Conservation (phyloP, 1,140 invertebrate genomes). For the Potamilus streckersoni region DNA sequence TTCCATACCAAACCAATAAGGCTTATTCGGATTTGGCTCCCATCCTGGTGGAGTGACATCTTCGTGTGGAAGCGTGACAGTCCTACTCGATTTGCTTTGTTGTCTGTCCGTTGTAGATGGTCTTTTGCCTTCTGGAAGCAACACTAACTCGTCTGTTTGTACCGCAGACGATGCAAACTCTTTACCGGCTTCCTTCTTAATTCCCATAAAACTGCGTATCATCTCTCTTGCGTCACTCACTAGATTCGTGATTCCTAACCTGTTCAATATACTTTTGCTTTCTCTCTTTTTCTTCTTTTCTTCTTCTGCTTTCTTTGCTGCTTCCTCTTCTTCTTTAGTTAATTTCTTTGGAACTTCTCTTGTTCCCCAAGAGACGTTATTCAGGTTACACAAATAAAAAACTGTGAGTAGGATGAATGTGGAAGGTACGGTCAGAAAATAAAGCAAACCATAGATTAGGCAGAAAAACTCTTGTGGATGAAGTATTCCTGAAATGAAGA, state of each 20-base stretch:
- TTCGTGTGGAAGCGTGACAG: constrained; percentile 4
- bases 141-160: constrained; percentile 27
- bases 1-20: constrained; percentile 51
- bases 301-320: constrained; percentile 37
- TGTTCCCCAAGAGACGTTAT: constrained; percentile 98
- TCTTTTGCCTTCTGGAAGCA: constrained; percentile 23
- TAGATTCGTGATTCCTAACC: constrained; percentile 45
- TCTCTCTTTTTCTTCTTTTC: constrained; percentile 54
- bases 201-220: constrained; percentile 48
- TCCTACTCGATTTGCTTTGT: constrained; percentile 19
- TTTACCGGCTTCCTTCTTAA: constrained; percentile 26
- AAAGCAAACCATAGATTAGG: constrained; percentile 93
- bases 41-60: constrained; percentile 41
- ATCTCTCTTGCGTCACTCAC: constrained; percentile 51
- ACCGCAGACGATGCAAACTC: constrained; percentile 18
- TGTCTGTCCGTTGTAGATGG: constrained; percentile 20
- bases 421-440: constrained; percentile 95
- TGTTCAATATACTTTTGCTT: constrained; percentile 50
- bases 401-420: constrained; percentile 98
- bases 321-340: constrained; percentile 54
- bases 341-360: constrained; percentile 89
- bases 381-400: constrained; percentile 97
- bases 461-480: constrained; percentile 99
- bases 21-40: constrained; percentile 53
- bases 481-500: constrained; percentile 94